A percentile compares a stretch with the other conserved stretches of the same genome.
Evolutionary conservation across 2,113 vertebrate genomes (phyloP).

Genomic region (Pluvianellus socialis): DNA sequence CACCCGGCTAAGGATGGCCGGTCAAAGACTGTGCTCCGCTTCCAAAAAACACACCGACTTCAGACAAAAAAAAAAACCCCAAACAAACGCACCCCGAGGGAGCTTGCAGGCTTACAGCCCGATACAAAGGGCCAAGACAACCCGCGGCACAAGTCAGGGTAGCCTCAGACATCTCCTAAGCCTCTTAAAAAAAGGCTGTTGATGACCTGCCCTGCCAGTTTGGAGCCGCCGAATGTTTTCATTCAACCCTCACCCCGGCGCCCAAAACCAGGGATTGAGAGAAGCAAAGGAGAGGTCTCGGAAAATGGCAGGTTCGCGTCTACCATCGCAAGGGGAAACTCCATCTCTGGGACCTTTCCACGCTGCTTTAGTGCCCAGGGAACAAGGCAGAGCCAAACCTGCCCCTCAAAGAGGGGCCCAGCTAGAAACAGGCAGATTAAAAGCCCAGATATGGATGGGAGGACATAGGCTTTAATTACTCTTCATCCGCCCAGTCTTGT

Average conservation of each 20-base stretch:
- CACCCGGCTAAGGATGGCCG: not conserved
- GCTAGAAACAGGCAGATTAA: not conserved
- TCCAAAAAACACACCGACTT: not conserved
- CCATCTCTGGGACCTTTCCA: rapidly evolving
- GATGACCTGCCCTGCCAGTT: not conserved
- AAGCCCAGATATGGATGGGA: not conserved
- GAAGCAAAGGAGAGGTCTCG: not conserved
- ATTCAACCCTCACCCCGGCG: not conserved
- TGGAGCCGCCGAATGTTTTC: not conserved
- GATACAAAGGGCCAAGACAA: not conserved
- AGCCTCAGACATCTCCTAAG: not conserved
- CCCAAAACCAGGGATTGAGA: not conserved
- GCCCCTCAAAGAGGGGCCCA: not conserved
- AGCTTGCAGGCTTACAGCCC: not conserved
- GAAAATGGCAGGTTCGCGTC: not conserved
- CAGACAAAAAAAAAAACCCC: not conserved
- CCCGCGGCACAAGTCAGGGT: not conserved
- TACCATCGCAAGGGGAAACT: not conserved
- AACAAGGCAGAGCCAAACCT: not conserved
- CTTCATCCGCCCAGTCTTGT: not conserved
- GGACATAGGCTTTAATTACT: not conserved
- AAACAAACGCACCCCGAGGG: not conserved
- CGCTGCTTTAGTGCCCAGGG: not conserved
- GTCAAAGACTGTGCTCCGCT: not conserved
- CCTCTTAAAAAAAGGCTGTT: not conserved